Evolutionary conservation across 1,140 invertebrate genomes (phyloP), one percentile per base, ranked within the genome.

Genomic region (Cotesia chilonis): DNA sequence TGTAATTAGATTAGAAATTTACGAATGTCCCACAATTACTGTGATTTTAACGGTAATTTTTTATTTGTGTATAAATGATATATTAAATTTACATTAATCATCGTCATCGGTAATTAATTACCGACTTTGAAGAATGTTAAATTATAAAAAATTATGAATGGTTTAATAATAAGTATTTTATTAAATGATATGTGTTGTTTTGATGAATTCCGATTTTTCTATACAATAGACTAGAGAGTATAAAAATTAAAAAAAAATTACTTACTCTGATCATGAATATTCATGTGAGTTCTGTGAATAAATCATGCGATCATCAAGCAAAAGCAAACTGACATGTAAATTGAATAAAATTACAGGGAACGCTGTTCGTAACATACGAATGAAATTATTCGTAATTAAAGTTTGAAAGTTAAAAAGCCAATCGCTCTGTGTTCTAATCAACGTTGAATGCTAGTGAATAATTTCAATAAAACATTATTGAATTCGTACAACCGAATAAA

Each of bases 371-470:
- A 12, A 38, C 12, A 41, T 41, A 66, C 47, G 14, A 51, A 28
- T 47, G 10, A 38, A 66, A 17, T 28, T 68, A 55, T 54, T 70
- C 10, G 28, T 65, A 65, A 71, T 71, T 71, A 65, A 71, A 64
- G 17, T 71, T 71, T 71, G 38, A 5, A 55, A 70, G 67, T 41
- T 68, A 38, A 63, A 70, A 47, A 63, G 36, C 38, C 68, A 70
- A 70, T 70, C 35, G 61, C 36, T 47, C 5, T 36, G 20, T 52
- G 37, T 60, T 70, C 68, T 70, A 70, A 70, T 70, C 59, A 71
- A 57, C 14, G n/a, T 5, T 6, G 20, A 35, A 6, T n/a, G 35
- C 47, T 10, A 12, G 41, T 14, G n/a, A 37, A 54, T 71, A 28
- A 65, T 64, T 55, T 54, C 28, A 71, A 71, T 71, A 55, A 36